Evolutionary conservation across 2,888 invertebrate genomes (phyloP), one percentile per base, ranked within the genome.

Genomic region (Ctena decussata): DNA sequence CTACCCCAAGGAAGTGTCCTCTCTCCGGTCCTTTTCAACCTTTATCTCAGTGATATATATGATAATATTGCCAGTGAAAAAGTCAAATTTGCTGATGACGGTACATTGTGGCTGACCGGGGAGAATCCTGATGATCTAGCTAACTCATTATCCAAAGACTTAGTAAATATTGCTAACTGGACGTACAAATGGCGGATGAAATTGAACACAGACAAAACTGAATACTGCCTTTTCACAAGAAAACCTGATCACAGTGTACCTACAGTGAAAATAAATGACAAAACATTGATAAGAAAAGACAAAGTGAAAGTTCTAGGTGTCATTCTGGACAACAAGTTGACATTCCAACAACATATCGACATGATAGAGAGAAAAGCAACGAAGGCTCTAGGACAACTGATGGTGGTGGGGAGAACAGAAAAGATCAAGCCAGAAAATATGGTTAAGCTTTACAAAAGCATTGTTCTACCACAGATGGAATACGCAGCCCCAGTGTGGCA

Each of bases 31-130:
- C 53, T 84, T 1, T 84, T 84, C 46, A 84, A 53, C 35, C 35
- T 84, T 2, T 84, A 39, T 30, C 37, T 73, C 15, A 24, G 6
- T 3, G 80, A 80, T 41, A 74, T 80, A 12, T 73, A 57, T 24
- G 21, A 65, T 35, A 37, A 70, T 0, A 37, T 77, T 3, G 30
- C 15, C 1, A 69, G 70, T 27, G 32, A 74, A 3, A 69, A 75
- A 18, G 57, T 77, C 6, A 84, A 80, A 37, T 84, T 75, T 70
- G 78, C 84, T 27, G 82, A 78, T 70, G 78, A 82, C 46, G 82
- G 78, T 37, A 82, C 78, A 53, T 71, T 84, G 11, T 84, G 84
- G 80, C 46, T 44, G 5, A 75, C 77, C 21, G 72, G 70, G 24
- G 65, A 65, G 0, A 27, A 77, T 21, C 6, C 21, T 1, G 18